Percentiles rank a stretch among this genome's conserved stretches.
Conservation (phyloP, 2,113 vertebrate genomes). For the Telmatochromis sp. region DNA sequence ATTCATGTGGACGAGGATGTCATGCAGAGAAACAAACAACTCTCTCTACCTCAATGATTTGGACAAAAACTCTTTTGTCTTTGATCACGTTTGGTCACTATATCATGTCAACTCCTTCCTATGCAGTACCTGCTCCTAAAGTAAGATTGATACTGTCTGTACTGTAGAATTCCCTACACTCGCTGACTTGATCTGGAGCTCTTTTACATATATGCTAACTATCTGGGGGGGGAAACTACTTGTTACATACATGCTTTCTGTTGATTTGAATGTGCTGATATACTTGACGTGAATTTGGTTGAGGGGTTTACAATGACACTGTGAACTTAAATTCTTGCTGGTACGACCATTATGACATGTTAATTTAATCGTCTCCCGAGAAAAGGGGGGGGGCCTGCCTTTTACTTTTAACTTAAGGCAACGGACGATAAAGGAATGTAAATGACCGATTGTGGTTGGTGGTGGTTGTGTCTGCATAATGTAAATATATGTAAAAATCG, state of each 20-base stretch:
- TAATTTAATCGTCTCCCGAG: conserved; percentile 30
- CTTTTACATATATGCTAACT: not conserved
- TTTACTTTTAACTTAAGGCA: conserved; percentile 40
- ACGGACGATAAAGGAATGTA: not conserved
- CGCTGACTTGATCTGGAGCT: not conserved
- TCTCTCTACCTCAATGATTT: conserved; percentile 57
- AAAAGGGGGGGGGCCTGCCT: not conserved
- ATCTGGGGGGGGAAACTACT: not conserved
- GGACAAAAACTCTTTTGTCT: not conserved
- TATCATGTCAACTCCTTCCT: not conserved
- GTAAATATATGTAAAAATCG: conserved; percentile 37
- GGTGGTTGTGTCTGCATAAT: conserved; percentile 12
- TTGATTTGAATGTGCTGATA: conserved; percentile 50
- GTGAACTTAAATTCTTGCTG: conserved; percentile 64
- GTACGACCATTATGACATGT: conserved; percentile 45
- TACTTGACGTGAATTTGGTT: conserved; percentile 55
- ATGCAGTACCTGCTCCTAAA: not conserved
- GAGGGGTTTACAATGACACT: conserved; percentile 60
- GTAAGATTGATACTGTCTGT: not conserved
- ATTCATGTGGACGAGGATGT: not conserved
- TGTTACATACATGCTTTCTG: not conserved
- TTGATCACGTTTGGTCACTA: not conserved
- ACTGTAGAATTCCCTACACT: conserved; percentile 13
- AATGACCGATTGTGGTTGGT: not conserved
- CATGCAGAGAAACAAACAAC: not conserved